A percentile compares a stretch with the other conserved stretches of the same genome.
Evolutionary conservation across 2,113 vertebrate genomes (phyloP).

Genomic region (Microtus ochrogaster): DNA sequence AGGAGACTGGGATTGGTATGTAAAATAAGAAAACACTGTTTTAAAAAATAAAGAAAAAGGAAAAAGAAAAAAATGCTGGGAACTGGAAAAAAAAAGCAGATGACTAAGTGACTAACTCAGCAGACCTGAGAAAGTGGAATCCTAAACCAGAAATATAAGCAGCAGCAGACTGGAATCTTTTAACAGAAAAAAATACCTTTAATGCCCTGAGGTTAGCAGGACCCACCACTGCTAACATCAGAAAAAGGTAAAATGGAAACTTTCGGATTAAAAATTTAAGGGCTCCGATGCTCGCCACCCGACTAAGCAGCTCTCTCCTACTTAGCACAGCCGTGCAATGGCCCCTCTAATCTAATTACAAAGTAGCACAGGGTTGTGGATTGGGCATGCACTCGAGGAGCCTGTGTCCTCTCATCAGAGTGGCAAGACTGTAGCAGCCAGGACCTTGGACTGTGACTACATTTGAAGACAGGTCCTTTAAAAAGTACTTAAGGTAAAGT

Average conservation of each 20-base stretch:
- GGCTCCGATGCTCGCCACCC: not conserved
- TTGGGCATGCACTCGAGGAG: not conserved
- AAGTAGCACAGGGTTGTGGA: not conserved
- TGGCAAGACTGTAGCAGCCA: not conserved
- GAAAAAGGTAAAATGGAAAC: not conserved
- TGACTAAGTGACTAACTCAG: not conserved
- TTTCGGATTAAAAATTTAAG: constrained; percentile 12
- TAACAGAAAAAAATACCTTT: not conserved
- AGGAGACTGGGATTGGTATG: too few species aligned
- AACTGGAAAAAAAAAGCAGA: not conserved
- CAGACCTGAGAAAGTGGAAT: not conserved
- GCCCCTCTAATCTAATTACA: not conserved
- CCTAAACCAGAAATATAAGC: not conserved
- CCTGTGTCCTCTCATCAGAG: not conserved
- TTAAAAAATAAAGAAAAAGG: too few species aligned
- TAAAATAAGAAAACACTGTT: too few species aligned
- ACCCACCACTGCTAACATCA: not conserved
- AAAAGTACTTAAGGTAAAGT: not conserved
- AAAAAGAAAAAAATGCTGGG: not conserved
- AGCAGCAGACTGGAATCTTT: not conserved
- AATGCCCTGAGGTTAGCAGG: not conserved
- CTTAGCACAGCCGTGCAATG: not conserved
- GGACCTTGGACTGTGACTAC: not conserved
- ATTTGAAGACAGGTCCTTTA: not conserved
- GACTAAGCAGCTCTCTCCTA: not conserved